Conservation (phyloP, 2,113 vertebrate genomes). For the Hepsetus odoe region DNA sequence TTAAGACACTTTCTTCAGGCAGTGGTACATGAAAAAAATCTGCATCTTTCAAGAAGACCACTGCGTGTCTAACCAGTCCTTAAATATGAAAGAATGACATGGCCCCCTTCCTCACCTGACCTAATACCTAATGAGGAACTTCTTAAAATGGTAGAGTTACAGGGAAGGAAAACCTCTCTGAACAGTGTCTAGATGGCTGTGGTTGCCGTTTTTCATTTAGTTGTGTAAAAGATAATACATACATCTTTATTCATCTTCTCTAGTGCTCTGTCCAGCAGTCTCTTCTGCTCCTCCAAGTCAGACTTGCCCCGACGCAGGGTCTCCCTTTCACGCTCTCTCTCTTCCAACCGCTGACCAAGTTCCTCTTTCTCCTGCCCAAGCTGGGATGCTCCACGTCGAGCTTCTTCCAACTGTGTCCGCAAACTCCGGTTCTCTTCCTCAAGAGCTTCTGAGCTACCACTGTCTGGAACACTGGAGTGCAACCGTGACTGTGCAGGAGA, state of each 20-base stretch:
- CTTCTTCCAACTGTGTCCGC: slow-evolving; percentile 84
- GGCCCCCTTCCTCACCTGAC: no score
- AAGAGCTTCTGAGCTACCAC: slow-evolving; percentile 69
- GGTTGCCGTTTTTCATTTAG: no score
- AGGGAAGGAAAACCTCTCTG: no score
- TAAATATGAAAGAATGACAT: no score
- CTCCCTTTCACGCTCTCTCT: slow-evolving; percentile 85
- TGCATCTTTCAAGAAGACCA: no score
- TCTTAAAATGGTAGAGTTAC: no score
- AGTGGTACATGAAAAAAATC: no score
- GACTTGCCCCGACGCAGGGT: slow-evolving; percentile 77
- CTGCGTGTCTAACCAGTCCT: no score
- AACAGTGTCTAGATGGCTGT: no score
- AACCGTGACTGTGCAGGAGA: slow-evolving; percentile 55
- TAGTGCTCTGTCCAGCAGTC: slow-evolving; percentile 80
- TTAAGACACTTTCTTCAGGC: no score
- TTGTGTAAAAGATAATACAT: slow-evolving; percentile 7
- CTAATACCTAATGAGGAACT: no score
- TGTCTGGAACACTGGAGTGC: slow-evolving; percentile 60
- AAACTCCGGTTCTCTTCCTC: slow-evolving; percentile 79
- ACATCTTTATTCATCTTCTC: slow-evolving; percentile 82
- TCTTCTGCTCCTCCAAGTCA: slow-evolving; percentile 90
- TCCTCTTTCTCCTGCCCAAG: slow-evolving; percentile 83
- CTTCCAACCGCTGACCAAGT: slow-evolving; percentile 77
- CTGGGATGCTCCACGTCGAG: slow-evolving; percentile 63